Evolutionary conservation across 2,797 vertebrate genomes (phyloP), one percentile per base, ranked within the genome.

Genomic region (Muscicapa striata): DNA sequence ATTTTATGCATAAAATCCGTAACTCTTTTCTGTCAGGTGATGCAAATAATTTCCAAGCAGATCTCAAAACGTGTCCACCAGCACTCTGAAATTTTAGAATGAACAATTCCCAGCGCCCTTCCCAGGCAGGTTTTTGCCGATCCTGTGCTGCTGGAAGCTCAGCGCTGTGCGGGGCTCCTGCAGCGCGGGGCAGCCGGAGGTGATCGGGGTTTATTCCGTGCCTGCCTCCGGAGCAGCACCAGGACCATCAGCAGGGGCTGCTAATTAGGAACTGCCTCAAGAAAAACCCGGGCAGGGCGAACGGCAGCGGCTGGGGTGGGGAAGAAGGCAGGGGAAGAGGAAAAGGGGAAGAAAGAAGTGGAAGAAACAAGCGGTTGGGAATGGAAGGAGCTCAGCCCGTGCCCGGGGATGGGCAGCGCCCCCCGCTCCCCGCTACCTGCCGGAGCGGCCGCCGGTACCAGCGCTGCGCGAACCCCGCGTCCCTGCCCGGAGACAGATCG

Each of bases 381-480:
- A 24, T 46, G 34, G 8, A 29, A 43, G 1, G 15, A 61, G 82
- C 46, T 10, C 62, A 12, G 18, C n/a, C 72, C 46, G 54, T 6
- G 72, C 34, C 41, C 64, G 51, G 34, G 13, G 5, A 22, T 5
- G 41, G n/a, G 40, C 46, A 45, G 20, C 21, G 52, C 76, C 77
- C 11, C 72, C 81, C 82, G 32, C 69, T 8, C 93, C 59, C 62
- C 90, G n/a, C 41, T 94, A 99, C 99, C 99, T 99, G 97, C 19
- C 97, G 93, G 87, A 99, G 98, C 13, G 98, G 98, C 52, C 84
- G 91, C 67, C 91, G 97, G 97, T 98, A 99, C 99, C 99, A 99
- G 22, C 96, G 90, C 94, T 96, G 82, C 64, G 96, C 95, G 93
- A 99, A 99, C 7, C 99, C 98, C 54, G 91, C 95, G 66, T 97